These are phyloP conservation scores for Villa cingulata DNA, from an alignment of 2,888 invertebrate species.

Conservation along the genomic window DNA sequence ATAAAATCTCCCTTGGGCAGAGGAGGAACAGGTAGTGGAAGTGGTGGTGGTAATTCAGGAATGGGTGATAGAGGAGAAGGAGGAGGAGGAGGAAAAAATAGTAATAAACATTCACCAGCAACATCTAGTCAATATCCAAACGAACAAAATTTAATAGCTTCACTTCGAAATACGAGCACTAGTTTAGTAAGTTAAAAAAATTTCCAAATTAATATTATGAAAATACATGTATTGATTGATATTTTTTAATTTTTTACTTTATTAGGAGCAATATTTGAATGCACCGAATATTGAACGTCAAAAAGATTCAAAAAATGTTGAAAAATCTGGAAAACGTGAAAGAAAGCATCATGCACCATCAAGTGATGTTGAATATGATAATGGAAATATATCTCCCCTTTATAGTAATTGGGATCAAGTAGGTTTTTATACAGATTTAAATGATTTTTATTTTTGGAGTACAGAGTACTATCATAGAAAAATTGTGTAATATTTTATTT, in stretches of 20 bases:
- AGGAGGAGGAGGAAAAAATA: background rate
- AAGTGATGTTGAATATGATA: slow-evolving; percentile 43
- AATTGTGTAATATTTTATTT: background rate
- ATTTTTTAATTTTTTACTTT: background rate
- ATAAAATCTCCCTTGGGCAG: slow-evolving; percentile 9
- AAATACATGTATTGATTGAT: too few relatives aligned
- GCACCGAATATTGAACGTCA: slow-evolving; percentile 38
- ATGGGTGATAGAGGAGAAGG: background rate
- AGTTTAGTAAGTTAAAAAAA: slow-evolving; percentile 9
- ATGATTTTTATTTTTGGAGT: background rate
- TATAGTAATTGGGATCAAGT: slow-evolving; percentile 58
- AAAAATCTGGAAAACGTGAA: slow-evolving; percentile 13
- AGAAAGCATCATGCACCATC: slow-evolving; percentile 18
- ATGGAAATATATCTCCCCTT: slow-evolving; percentile 47
- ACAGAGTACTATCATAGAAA: background rate
- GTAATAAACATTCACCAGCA: background rate
- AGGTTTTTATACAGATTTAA: too few relatives aligned
- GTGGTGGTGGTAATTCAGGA: background rate
- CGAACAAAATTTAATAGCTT: slow-evolving; percentile 9
- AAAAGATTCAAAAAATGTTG: slow-evolving; percentile 14
- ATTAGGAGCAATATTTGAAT: slow-evolving; percentile 20
- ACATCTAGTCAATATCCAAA: slow-evolving; percentile 15
- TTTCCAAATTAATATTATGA: too few relatives aligned
- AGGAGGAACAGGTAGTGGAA: background rate
- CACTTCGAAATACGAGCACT: slow-evolving; percentile 6